Conservation (phyloP, 1,140 invertebrate species). For the Drosophila sp. region DNA sequence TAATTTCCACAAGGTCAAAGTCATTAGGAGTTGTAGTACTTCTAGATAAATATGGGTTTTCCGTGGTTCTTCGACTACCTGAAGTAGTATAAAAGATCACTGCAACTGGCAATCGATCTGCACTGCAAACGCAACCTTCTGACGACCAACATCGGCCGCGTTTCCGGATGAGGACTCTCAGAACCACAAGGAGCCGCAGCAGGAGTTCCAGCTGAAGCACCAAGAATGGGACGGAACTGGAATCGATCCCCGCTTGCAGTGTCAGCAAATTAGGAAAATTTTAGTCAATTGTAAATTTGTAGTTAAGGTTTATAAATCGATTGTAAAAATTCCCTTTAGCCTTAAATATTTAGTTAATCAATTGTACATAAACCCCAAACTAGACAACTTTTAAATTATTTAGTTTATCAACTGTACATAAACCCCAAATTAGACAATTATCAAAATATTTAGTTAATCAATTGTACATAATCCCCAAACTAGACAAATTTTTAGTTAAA, state of each 20-base stretch:
- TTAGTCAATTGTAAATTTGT: constrained; percentile 22
- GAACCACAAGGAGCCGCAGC: neutral
- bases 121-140: constrained; percentile 63
- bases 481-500: constrained; percentile 18
- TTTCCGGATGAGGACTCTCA: constrained; percentile 8
- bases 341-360: constrained; percentile 29
- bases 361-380: constrained; percentile 48
- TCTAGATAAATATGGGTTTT: neutral
- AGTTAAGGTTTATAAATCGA: constrained; percentile 34
- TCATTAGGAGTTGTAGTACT: constrained; percentile 53
- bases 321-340: constrained; percentile 26
- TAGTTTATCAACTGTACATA: constrained; percentile 49
- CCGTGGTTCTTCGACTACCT: constrained; percentile 46
- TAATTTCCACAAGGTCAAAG: constrained; percentile 65
- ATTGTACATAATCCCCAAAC: constrained; percentile 36
- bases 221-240: neutral
- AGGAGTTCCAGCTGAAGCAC: neutral
- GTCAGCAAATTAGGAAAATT: constrained; percentile 48
- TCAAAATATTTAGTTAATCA: constrained; percentile 37
- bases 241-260: constrained; percentile 30
- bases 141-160: constrained; percentile 42
- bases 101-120: constrained; percentile 42
- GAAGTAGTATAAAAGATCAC: constrained; percentile 56
- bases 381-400: constrained; percentile 28
- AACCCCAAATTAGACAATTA: constrained; percentile 21